A percentile compares a stretch with the other conserved stretches of the same genome.
These are phyloP conservation scores for Ochotona curzoniae DNA, from an alignment of 2,113 vertebrate species.

Conservation along the genomic window DNA sequence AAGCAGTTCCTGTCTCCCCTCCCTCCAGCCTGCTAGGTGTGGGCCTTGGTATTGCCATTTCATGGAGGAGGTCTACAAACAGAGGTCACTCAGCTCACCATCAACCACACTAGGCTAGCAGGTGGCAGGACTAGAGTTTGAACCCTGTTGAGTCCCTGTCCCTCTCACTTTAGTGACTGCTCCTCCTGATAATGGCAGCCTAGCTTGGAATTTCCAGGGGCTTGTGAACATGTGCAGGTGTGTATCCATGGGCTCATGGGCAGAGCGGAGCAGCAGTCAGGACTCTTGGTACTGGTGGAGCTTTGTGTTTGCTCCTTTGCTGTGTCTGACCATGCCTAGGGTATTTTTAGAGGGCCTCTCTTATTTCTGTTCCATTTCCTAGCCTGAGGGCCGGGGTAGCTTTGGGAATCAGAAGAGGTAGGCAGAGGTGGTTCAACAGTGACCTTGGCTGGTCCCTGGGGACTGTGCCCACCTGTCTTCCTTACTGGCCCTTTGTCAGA, in stretches of 20 bases:
- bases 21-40: neutral
- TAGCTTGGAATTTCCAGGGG: neutral
- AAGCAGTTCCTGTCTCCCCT: neutral
- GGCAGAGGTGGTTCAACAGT: neutral
- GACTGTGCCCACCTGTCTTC: neutral
- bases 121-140: neutral
- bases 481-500: neutral
- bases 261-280: neutral
- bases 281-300: neutral
- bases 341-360: slow-evolving; percentile 66
- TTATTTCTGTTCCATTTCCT: slow-evolving; percentile 55
- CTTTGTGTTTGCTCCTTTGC: slow-evolving; percentile 13
- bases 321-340: slow-evolving; percentile 27
- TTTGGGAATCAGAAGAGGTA: neutral
- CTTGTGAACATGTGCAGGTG: rapidly evolving
- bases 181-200: neutral
- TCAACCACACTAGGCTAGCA: neutral
- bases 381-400: neutral
- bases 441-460: neutral
- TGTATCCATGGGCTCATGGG: neutral
- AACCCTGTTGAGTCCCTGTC: neutral
- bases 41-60: neutral
- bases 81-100: neutral
- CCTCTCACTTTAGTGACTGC: neutral
- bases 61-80: neutral